Percentiles rank a stretch among this genome's conserved stretches.
These are phyloP conservation scores for Pogonomyrmex barbatus DNA, from an alignment of 1,140 invertebrate genomes.

Conservation along the genomic window DNA sequence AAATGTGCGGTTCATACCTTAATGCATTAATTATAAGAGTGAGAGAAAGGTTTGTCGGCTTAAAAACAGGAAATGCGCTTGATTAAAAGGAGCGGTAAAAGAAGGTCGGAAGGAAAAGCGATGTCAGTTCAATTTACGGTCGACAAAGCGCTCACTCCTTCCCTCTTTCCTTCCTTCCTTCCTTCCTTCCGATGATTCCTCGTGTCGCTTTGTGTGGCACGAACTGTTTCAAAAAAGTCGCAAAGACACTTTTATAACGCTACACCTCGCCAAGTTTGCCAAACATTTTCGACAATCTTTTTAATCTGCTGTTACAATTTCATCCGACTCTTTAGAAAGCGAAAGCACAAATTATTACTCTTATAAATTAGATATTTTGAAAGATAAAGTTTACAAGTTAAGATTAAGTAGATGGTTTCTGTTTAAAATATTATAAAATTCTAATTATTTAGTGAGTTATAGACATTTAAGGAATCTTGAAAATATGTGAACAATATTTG, in stretches of 20 bases:
- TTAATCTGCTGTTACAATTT: constrained; percentile 51
- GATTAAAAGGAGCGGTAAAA: constrained; percentile 59
- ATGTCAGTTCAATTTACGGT: constrained; percentile 60
- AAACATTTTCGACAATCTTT: constrained; percentile 39
- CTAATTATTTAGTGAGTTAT: not conserved
- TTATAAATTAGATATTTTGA: not conserved
- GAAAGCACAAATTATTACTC: constrained; percentile 11
- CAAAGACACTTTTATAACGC: constrained; percentile 21
- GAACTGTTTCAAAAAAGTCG: constrained; percentile 39
- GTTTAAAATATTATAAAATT: not conserved
- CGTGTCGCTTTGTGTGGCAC: constrained; percentile 29
- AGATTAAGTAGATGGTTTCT: not conserved
- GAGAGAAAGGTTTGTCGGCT: constrained; percentile 26
- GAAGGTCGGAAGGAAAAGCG: constrained; percentile 57
- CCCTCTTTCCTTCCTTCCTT: constrained; percentile 40
- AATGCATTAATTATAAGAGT: constrained; percentile 68
- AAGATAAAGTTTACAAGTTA: not conserved
- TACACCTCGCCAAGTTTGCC: constrained; percentile 22
- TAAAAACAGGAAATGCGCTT: constrained; percentile 57
- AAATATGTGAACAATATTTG: constrained; percentile 12
- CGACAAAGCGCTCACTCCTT: constrained; percentile 44
- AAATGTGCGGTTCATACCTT: constrained; percentile 31
- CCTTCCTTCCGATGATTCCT: constrained; percentile 29
- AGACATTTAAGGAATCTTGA: not conserved
- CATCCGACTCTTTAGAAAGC: not conserved